Evolutionary conservation across 2,113 vertebrate genomes (phyloP), one percentile per base, ranked within the genome.

Genomic region (Typhlomys cinereus): DNA sequence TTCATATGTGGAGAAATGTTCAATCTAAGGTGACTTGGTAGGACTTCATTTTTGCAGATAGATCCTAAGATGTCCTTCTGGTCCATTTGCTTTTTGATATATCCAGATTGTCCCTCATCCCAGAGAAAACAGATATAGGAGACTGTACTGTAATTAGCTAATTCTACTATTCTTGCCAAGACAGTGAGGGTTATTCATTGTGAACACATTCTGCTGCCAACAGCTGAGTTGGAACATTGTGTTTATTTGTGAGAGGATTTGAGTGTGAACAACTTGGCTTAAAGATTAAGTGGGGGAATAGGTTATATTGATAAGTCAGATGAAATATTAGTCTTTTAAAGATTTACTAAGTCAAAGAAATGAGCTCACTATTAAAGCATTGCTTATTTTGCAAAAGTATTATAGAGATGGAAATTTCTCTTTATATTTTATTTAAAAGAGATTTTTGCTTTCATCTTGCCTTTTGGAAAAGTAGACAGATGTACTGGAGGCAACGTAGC

Each of bases 181-280:
- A 75, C 89, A 91, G 88, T 70, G 85, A 54, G 89, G 95, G 36
- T 91, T 95, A 86, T 90, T 97, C 84, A 88, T 70, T 93, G 69
- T 96, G 95, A 97, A 95, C 94, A 96, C 71, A 85, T 91, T 97
- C 89, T 96, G 91, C 94, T 13, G 14, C 94, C 94, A 96, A 34
- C 81, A 94, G 85, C 85, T 94, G 76, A 90, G 79, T 83, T 94
- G 64, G 95, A 97, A 96, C 85, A 92, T 95, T 86, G 89, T 93
- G 95, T 95, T 95, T 96, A 92, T 93, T 96, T 95, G 78, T 95
- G 88, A 96, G 85, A 91, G 64, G 74, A 90, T 94, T 89, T 94
- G 82, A 93, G 31, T 89, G 83, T 92, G 94, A 95, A 86, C 89
- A 83, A 25, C 94, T 95, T 95, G 85, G 85, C 90, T 94, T 95